Evolutionary conservation across 1,140 invertebrate genomes (phyloP), one percentile per base, ranked within the genome.

Genomic region (Drosophila nigromelanica): DNA sequence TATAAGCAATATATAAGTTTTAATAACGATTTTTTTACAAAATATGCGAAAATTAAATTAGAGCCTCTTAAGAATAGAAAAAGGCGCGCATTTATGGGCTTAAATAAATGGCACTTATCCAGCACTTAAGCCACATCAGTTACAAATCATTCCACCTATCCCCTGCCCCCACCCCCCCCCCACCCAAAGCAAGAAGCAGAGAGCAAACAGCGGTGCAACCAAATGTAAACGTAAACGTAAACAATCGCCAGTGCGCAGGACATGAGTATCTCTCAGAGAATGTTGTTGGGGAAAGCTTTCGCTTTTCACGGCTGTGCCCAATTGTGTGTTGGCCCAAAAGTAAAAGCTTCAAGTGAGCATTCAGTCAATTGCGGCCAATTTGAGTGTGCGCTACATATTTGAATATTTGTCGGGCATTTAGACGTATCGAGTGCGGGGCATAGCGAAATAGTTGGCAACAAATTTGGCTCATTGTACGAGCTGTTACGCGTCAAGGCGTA

Each of bases 211-310:
- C 63, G 52, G 69, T 58, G 70, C 47, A 83, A 77, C 75, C 78
- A 86, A 86, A 72, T 87, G 82, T 73, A 77, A 82, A 70, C 64
- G 60, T 60, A 76, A 80, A 89, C 83, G 71, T 87, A 83, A 89
- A 89, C 83, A 87, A 80, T 55, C n/a, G n/a, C 5, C 59, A 89
- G 5, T 83, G 83, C 83, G 83, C 83, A 89, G 83, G 80, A 50
- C 4, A 15, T 39, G 39, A 48, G 37, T 54, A 27, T 5, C 27
- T 27, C 39, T 45, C 39, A 14, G 18, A 15, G 48, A 40, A 27
- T 21, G 18, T 24, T 33, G 5, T 35, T n/a, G 12, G n/a, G 45
- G 15, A 81, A 78, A 86, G 82, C 82, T 86, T 75, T 64, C 40
- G 48, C 45, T 64, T 63, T 63, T 69, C n/a, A 47, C 27, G 18